Percentiles rank a stretch among this genome's conserved stretches.
Conservation (phyloP, 2,113 vertebrate genomes). For the Haemorhous mexicanus region DNA sequence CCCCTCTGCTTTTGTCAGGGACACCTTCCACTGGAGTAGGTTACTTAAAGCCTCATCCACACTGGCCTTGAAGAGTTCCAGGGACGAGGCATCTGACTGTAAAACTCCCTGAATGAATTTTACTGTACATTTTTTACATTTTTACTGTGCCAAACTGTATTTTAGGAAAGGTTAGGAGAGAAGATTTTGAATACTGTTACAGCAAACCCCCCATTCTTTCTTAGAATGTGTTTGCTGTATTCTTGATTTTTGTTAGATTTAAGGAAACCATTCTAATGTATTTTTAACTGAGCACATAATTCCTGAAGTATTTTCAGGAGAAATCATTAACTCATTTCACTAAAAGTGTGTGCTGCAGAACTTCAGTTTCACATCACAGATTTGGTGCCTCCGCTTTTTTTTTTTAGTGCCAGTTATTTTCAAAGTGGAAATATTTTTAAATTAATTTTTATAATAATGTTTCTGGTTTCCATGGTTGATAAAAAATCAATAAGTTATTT, state of each 20-base stretch:
- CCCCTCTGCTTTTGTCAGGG: background rate
- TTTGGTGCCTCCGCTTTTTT: background rate
- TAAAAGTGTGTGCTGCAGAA: background rate
- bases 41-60: background rate
- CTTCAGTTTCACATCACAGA: background rate
- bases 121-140: background rate
- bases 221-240: background rate
- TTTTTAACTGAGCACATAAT: background rate
- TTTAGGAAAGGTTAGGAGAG: background rate
- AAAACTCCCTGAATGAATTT: background rate
- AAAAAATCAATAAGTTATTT: background rate
- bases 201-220: rapidly evolving
- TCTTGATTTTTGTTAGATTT: background rate
- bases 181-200: background rate
- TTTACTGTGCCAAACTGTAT: background rate
- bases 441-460: background rate
- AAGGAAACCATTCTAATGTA: background rate
- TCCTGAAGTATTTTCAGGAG: background rate
- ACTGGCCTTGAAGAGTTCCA: background rate
- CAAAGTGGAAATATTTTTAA: background rate
- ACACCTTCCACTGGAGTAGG: background rate
- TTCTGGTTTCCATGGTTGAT: background rate
- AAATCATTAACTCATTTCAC: background rate
- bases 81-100: background rate
- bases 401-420: background rate